Evolutionary conservation across 2,888 invertebrate genomes (phyloP), one percentile per base, ranked within the genome.

Genomic region (Macaria liturata): DNA sequence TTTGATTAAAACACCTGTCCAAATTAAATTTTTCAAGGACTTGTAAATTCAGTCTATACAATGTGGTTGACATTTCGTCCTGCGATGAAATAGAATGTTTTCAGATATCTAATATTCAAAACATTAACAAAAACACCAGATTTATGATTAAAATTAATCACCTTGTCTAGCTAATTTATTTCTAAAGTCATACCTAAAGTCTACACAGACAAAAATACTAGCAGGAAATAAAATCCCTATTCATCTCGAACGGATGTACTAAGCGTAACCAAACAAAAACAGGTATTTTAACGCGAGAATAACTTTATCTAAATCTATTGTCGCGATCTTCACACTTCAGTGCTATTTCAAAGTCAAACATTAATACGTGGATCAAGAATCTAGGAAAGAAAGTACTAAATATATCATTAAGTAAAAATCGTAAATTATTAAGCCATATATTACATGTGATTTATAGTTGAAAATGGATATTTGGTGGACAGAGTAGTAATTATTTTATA

Each of bases 301-400:
- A 59, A 62, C 62, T 59, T 57, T 64, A 67, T 65, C 63, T 49
- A 5, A 37, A 46, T 54, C 66, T 65, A 65, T 74, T 64, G 69
- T 70, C 65, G 66, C 66, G 72, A 76, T 81, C 82, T 85, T 86
- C 84, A 87, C 84, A 83, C 78, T 83, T 78, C 81, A 76, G 75
- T 82, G 78, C 66, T 66, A 55, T 49, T 68, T 78, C 82, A 83
- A 83, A 82, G 83, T 74, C 81, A 42, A 42, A 42, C 9, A 9
- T 42, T 3, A 8, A 42, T n/a, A 42, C 8, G 39, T 39, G 39
- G 9, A 8, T 42, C 3, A 42, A 32, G 9, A 53, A 47, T 47
- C 43, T 40, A 47, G 32, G 32, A 50, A 50, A 44, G 50, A 50
- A 50, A 50, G 50, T 34, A 44, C 43, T 32, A 6, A 9, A 4